Base-by-base conservation (phyloP, 1,140 invertebrate genomes). In the Potamilus streckersoni region DNA sequence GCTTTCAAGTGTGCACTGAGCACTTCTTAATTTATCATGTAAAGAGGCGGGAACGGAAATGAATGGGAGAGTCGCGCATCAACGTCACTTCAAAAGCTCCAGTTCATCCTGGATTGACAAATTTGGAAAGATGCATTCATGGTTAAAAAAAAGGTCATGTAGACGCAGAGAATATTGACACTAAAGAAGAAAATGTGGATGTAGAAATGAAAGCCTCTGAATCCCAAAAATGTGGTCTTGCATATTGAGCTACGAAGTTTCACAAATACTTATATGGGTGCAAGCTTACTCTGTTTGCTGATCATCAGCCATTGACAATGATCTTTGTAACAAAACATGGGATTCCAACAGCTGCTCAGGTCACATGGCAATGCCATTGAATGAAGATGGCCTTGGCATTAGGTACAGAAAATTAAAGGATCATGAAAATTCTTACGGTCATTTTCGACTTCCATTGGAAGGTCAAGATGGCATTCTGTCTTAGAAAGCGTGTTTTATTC, bases 211-310 rank as follows among this genome's bases (percentile, higher is more conserved):
- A 31, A 31, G 27, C 27, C 27, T 31, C 27, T 4, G 4, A 31
- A 31, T 31, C 2, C 27, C 27, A 31, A 31, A 31, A 31, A 31
- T 31, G 27, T 59, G 87, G 85, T 66, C 85, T 91, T 11, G 74
- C 91, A 79, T 55, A 87, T 82, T 84, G 83, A 79, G 23, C 82
- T 62, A 76, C 78, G 87, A 71, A 87, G 86, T 79, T 91, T 89
- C 86, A 84, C 86, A 80, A 87, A 58, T 91, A 69, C 89, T 77
- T 91, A 14, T 89, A 89, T 83, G 89, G 86, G 13, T 82, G 78
- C 20, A 77, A 76, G 60, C 73, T 86, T 27, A 77, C 72, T n/a
- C 69, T 85, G 13, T 58, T 85, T 23, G 89, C 85, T 0, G 87
- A 90, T 74, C 86, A 88, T 69, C 85, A 87, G 61, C 86, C 88